phyloP scores from a whole-genome alignment of 2,797 vertebrate genomes.

The Protosalanx chinensis region DNA sequence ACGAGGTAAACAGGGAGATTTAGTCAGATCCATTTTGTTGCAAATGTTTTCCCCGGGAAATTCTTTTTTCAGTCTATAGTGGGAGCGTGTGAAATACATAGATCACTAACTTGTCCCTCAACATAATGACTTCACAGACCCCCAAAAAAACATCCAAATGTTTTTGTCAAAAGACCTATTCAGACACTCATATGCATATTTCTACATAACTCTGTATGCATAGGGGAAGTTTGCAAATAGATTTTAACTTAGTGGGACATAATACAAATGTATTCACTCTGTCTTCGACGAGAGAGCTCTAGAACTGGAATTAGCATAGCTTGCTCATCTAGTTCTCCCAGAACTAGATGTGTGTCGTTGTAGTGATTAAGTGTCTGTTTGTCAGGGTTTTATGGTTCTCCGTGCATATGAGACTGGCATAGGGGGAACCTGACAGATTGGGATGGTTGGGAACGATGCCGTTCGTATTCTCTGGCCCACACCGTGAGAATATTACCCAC shows the following conservation, averaged over 20 bases:
- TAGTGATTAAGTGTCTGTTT: slow-evolving; percentile 19
- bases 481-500: too few species aligned
- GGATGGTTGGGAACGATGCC: neutral
- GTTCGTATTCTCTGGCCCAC: too few species aligned
- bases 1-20: slow-evolving; percentile 48
- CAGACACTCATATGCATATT: slow-evolving; percentile 1
- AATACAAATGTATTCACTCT: slow-evolving; percentile 38
- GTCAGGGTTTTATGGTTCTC: slow-evolving; percentile 13
- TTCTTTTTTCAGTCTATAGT: slow-evolving; percentile 54
- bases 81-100: slow-evolving; percentile 29
- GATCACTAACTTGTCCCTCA: slow-evolving; percentile 46
- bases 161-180: slow-evolving; percentile 24
- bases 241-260: slow-evolving; percentile 40
- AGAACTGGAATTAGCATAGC: slow-evolving; percentile 48
- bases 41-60: slow-evolving; percentile 63
- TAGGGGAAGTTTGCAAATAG: slow-evolving; percentile 35
- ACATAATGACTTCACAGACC: slow-evolving; percentile 47
- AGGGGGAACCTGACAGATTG: slow-evolving; percentile 8
- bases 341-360: neutral
- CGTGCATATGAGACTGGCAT: neutral
- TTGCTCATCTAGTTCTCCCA: slow-evolving; percentile 21
- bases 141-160: slow-evolving; percentile 41
- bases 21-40: slow-evolving; percentile 62
- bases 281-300: slow-evolving; percentile 45
- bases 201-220: neutral